These are phyloP conservation scores for Rhopilema esculentum DNA, from an alignment of 30 jellyfish, hydroid and myxozoan genomes.

Conservation along the genomic window DNA sequence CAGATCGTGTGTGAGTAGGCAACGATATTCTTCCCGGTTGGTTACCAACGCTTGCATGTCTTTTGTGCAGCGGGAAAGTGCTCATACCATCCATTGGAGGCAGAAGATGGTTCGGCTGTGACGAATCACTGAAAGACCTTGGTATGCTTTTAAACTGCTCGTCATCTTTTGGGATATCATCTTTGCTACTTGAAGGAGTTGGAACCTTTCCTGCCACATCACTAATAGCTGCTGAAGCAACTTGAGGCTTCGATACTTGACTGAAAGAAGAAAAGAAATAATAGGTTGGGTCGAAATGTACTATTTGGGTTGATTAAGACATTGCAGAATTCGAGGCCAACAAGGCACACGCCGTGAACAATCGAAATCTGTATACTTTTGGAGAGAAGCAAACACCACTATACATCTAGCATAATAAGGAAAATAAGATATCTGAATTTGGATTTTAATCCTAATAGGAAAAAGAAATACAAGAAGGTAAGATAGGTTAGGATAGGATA, in stretches of 20 bases:
- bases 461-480: too few relatives aligned
- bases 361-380: background rate
- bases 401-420: too few relatives aligned
- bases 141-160: slow-evolving; percentile 31
- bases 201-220: slow-evolving; percentile 37
- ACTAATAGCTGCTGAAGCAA: background rate
- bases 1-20: slow-evolving; percentile 76
- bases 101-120: slow-evolving; percentile 36
- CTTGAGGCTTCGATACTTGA: slow-evolving; percentile 48
- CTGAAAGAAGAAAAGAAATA: slow-evolving; percentile 10
- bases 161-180: slow-evolving; percentile 54
- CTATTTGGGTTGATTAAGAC: background rate
- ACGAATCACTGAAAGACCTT: slow-evolving; percentile 76
- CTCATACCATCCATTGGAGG: slow-evolving; percentile 63
- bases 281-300: too few relatives aligned
- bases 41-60: slow-evolving; percentile 75
- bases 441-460: too few relatives aligned
- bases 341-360: background rate
- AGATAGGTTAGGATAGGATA: too few relatives aligned
- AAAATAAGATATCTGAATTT: too few relatives aligned
- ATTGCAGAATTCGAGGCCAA: background rate
- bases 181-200: slow-evolving; percentile 62
- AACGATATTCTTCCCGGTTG: slow-evolving; percentile 51
- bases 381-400: too few relatives aligned
- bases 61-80: slow-evolving; percentile 69